Percentiles rank a stretch among this genome's conserved stretches.
These are phyloP conservation scores for Garra rufa DNA, from an alignment of 2,113 vertebrate species.

Conservation along the genomic window DNA sequence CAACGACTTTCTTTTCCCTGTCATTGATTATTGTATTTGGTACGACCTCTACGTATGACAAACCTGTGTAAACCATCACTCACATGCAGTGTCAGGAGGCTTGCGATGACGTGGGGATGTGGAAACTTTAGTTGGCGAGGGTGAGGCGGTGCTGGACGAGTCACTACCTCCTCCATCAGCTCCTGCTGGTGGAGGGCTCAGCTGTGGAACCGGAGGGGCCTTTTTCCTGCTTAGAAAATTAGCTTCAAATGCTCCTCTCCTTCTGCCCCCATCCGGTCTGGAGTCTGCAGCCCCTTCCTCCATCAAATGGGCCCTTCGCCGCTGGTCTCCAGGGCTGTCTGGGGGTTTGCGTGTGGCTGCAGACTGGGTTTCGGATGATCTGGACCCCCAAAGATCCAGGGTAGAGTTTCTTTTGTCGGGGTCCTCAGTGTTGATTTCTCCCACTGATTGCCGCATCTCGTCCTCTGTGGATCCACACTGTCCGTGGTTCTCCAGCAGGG, in stretches of 20 bases:
- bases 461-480: slow-evolving; percentile 60
- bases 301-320: slow-evolving; percentile 73
- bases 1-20: not conserved
- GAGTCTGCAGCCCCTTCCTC: slow-evolving; percentile 77
- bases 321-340: slow-evolving; percentile 80
- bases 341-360: slow-evolving; percentile 72
- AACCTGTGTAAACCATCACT: slow-evolving; percentile 73
- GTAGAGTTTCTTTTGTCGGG: slow-evolving; percentile 77
- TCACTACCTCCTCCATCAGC: slow-evolving; percentile 87
- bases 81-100: slow-evolving; percentile 80
- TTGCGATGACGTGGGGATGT: slow-evolving; percentile 91
- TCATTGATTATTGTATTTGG: slow-evolving; percentile 30
- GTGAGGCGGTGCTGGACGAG: slow-evolving; percentile 84
- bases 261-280: slow-evolving; percentile 76
- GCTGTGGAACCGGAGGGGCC: slow-evolving; percentile 78
- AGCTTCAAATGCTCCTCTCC: slow-evolving; percentile 85
- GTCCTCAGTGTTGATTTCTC: slow-evolving; percentile 74
- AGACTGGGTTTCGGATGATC: slow-evolving; percentile 67
- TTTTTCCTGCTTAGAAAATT: slow-evolving; percentile 87
- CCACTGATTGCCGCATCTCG: slow-evolving; percentile 73
- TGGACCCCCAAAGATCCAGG: slow-evolving; percentile 71
- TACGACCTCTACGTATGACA: not conserved
- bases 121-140: slow-evolving; percentile 88
- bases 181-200: slow-evolving; percentile 78
- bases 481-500: slow-evolving; percentile 74